A percentile compares a stretch with the other conserved stretches of the same genome.
Evolutionary conservation across 2,888 invertebrate species (phyloP).

Genomic region (Teleiodes luculella): DNA sequence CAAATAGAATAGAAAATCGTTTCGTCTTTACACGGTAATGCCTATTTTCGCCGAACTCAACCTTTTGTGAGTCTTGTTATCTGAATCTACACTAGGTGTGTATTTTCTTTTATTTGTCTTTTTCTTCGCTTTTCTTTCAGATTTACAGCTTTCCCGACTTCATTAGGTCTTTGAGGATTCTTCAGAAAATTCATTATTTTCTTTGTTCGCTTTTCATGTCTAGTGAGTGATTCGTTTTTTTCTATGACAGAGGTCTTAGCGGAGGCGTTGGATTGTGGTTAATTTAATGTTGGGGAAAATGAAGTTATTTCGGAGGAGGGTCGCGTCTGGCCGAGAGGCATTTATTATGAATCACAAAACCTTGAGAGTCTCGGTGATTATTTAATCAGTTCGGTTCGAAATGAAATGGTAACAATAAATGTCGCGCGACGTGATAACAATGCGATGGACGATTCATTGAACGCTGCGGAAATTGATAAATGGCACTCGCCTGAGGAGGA

Average conservation of each 20-base stretch:
- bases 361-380: conserved; percentile 42
- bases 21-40: conserved; percentile 5
- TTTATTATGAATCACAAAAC: conserved; percentile 37
- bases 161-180: conserved; percentile 12
- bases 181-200: background rate
- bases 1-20: conserved; percentile 8
- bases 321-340: conserved; percentile 26
- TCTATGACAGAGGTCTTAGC: background rate
- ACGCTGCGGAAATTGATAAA: conserved; percentile 62
- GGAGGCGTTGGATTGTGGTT: background rate
- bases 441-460: conserved; percentile 60
- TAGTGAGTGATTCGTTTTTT: background rate
- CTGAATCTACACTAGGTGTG: background rate
- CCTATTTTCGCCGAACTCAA: background rate
- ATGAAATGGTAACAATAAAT: conserved; percentile 58
- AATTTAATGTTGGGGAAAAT: conserved; percentile 14
- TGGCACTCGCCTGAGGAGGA: conserved; percentile 45
- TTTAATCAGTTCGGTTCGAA: conserved; percentile 47
- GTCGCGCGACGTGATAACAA: conserved; percentile 65
- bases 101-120: conserved; percentile 10
- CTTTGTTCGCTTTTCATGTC: conserved; percentile 1
- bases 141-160: conserved; percentile 14
- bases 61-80: conserved; percentile 4
- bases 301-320: conserved; percentile 32
- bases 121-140: background rate